A percentile compares a stretch with the other conserved stretches of the same genome.
phyloP scores from a whole-genome alignment of 2,113 vertebrate species.

The Callithrix jacchus region DNA sequence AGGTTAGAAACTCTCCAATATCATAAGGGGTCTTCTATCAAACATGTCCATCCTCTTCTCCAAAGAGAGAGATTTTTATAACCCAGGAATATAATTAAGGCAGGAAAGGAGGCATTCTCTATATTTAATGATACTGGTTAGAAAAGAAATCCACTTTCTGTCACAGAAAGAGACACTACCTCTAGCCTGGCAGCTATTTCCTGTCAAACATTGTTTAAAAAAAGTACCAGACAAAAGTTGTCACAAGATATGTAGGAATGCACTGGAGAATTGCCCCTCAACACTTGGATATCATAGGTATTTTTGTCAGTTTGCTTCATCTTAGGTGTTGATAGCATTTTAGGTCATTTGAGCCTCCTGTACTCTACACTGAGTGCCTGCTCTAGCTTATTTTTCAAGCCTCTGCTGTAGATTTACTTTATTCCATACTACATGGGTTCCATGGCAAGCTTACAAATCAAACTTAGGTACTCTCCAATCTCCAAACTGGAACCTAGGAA shows the following conservation, averaged over 20 bases:
- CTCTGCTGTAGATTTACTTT: background rate
- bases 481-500: fast-evolving
- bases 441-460: background rate
- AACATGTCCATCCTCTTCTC: background rate
- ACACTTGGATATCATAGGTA: no score
- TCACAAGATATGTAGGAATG: background rate
- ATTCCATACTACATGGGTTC: background rate
- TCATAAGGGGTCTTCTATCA: background rate
- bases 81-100: background rate
- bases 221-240: background rate
- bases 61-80: background rate
- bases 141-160: background rate
- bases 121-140: background rate
- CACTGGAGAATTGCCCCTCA: background rate
- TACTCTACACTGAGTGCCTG: background rate
- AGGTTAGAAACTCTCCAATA: background rate
- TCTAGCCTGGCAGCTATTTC: background rate
- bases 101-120: background rate
- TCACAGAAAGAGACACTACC: background rate
- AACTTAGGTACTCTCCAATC: background rate
- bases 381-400: background rate
- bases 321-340: background rate
- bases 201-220: background rate
- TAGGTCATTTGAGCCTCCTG: background rate
- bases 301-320: background rate